Evolutionary conservation across 1,140 invertebrate species (phyloP).

Genomic region (Nilaparvata lugens): DNA sequence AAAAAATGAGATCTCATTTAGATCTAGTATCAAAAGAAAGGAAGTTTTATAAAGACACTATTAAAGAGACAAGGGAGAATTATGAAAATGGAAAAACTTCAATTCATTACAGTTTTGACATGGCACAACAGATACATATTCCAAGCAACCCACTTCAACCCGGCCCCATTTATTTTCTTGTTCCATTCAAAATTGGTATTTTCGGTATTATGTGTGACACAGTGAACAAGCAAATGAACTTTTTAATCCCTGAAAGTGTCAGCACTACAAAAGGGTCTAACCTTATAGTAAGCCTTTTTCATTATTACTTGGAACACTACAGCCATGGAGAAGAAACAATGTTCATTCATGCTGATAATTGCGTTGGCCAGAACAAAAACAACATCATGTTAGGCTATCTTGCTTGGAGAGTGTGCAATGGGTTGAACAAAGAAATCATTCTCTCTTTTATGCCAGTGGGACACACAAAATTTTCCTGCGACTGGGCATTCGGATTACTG

Average conservation of each 20-base stretch:
- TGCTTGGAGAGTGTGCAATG: slow-evolving; percentile 5
- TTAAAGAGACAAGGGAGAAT: not conserved
- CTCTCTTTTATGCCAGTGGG: slow-evolving; percentile 12
- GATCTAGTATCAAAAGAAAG: not conserved
- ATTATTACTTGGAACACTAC: slow-evolving; percentile 15
- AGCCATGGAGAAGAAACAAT: slow-evolving; percentile 8
- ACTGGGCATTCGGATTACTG: slow-evolving; percentile 14
- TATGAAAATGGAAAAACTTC: no score
- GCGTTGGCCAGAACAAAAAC: slow-evolving; percentile 21
- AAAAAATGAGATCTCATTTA: slow-evolving; percentile 3
- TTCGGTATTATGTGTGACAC: slow-evolving; percentile 21
- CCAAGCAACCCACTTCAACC: slow-evolving; percentile 17
- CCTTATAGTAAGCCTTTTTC: slow-evolving; percentile 14
- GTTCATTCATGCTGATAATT: slow-evolving; percentile 20
- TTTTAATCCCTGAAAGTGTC: slow-evolving; percentile 14
- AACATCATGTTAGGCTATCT: slow-evolving; percentile 9
- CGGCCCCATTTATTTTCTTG: slow-evolving; percentile 18
- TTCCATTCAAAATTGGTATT: slow-evolving; percentile 18
- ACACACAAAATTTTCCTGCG: slow-evolving; percentile 15
- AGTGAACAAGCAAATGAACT: slow-evolving; percentile 15
- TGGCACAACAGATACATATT: slow-evolving; percentile 14
- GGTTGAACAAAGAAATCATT: slow-evolving; percentile 4
- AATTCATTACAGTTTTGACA: slow-evolving; percentile 11
- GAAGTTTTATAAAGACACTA: not conserved
- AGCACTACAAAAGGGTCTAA: slow-evolving; percentile 14